Conservation (phyloP, 1,140 invertebrate species). For the Neodiprion fabricii region DNA sequence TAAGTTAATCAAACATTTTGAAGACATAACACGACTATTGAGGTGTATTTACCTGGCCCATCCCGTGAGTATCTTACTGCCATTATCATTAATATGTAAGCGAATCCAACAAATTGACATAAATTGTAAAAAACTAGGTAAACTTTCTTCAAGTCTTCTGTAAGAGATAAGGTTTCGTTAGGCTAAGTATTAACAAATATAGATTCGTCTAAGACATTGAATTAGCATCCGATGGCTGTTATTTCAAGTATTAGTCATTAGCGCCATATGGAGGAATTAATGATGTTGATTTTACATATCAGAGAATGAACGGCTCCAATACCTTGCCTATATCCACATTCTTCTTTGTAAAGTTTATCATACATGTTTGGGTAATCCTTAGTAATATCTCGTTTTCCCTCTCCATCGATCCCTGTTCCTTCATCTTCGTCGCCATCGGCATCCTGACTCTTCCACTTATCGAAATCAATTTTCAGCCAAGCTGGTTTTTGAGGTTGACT, state of each 20-base stretch:
- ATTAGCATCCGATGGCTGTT: too few relatives aligned
- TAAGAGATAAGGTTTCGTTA: constrained; percentile 45
- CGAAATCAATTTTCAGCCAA: constrained; percentile 79
- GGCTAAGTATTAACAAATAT: background rate
- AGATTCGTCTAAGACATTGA: too few relatives aligned
- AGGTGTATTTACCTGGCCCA: constrained; percentile 66
- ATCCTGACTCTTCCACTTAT: constrained; percentile 43
- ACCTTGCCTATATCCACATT: constrained; percentile 82
- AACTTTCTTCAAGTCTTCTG: constrained; percentile 82
- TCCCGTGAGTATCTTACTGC: constrained; percentile 76
- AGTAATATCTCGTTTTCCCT: constrained; percentile 70
- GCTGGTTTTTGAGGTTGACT: constrained; percentile 80
- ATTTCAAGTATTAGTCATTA: too few relatives aligned
- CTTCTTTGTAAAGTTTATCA: constrained; percentile 77
- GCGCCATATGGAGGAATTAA: too few relatives aligned
- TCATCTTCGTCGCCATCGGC: background rate
- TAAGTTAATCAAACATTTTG: too few relatives aligned
- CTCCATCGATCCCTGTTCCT: constrained; percentile 55
- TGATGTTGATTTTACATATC: too few relatives aligned
- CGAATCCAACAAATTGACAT: constrained; percentile 88
- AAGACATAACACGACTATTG: background rate
- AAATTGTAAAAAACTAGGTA: constrained; percentile 92
- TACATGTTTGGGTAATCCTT: constrained; percentile 81
- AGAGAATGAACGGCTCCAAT: constrained; percentile 13
- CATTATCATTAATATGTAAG: constrained; percentile 80